Base-by-base conservation (phyloP, 2,797 vertebrate species). In the Gymnopithys bicolor region DNA sequence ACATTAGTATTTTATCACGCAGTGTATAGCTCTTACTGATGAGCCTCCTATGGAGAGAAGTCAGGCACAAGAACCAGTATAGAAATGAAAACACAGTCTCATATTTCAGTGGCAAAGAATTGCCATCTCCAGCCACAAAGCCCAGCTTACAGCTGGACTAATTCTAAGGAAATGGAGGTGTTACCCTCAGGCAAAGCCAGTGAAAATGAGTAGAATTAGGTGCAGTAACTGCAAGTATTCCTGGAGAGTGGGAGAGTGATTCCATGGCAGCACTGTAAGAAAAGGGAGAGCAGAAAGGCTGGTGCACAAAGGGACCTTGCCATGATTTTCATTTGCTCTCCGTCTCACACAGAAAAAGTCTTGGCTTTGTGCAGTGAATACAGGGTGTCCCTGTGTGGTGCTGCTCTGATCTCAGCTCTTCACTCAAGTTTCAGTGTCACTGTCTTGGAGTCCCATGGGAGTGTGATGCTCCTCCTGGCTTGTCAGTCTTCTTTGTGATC, bases 241-340 rank as follows among this genome's bases (percentile, higher is more conserved):
- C 53, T 12, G 43, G 28, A 75, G 58, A 64, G 64, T 14, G 12
- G 24, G 19, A 60, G 23, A 66, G 52, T 0, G 0, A 28, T 7
- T 28, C 32, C 3, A 0, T 0, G 28, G 67, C 48, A 74, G 87
- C 75, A 16, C 53, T 0, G 0, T 19, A 13, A 18, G 37, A 13
- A 56, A 53, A 69, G 17, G 16, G 27, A 58, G 27, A 70, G 64
- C 52, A 71, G n/a, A 64, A 84, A 73, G 66, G 23, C 48, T 69
- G 74, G 24, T 22, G 55, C 66, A 66, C 59, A 86, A 51, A 84
- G 35, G 59, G 7, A 25, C 63, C 28, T 55, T 84, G 52, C 63
- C 45, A 18, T 9, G 85, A 21, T 71, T 84, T 70, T 45, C 53
- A 39, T 66, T 56, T 35, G 59, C 17, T 64, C 60, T 49, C 88